Evolutionary conservation across 2,888 invertebrate species (phyloP).

Genomic region (Catonia carolina): DNA sequence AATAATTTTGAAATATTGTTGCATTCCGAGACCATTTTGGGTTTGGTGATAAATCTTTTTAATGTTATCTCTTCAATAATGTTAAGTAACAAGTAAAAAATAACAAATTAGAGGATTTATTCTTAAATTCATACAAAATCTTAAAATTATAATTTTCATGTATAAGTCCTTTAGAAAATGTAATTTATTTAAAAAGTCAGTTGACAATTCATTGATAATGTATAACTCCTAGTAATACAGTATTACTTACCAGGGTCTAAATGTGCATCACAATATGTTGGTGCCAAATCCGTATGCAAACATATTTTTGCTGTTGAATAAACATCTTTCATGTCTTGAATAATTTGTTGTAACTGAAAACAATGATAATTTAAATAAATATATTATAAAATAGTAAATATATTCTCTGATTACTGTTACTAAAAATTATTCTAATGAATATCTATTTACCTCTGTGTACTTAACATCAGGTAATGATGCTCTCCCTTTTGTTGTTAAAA

Average conservation of each 20-base stretch:
- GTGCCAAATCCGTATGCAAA: conserved; percentile 49
- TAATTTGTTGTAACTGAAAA: conserved; percentile 60
- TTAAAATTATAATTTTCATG: too few relatives aligned
- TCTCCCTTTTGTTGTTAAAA: conserved; percentile 62
- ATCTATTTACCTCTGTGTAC: conserved; percentile 55
- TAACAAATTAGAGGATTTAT: too few relatives aligned
- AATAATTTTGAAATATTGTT: too few relatives aligned
- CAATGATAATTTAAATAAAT: background rate
- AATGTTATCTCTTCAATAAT: too few relatives aligned
- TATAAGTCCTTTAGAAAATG: too few relatives aligned
- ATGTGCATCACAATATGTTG: conserved; percentile 41
- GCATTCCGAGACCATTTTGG: too few relatives aligned
- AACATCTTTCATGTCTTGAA: conserved; percentile 71
- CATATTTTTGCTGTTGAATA: conserved; percentile 67
- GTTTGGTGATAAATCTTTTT: too few relatives aligned
- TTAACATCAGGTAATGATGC: conserved; percentile 69
- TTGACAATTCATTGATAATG: too few relatives aligned
- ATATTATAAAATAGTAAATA: background rate
- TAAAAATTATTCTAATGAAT: background rate
- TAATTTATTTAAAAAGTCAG: too few relatives aligned
- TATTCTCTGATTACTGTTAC: background rate
- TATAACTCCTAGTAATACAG: too few relatives aligned
- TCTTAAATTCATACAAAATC: too few relatives aligned
- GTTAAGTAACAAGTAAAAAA: too few relatives aligned
- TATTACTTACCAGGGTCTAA: conserved; percentile 43